Conservation (phyloP, 2,888 invertebrate genomes). For the Deilephila porcellus region DNA sequence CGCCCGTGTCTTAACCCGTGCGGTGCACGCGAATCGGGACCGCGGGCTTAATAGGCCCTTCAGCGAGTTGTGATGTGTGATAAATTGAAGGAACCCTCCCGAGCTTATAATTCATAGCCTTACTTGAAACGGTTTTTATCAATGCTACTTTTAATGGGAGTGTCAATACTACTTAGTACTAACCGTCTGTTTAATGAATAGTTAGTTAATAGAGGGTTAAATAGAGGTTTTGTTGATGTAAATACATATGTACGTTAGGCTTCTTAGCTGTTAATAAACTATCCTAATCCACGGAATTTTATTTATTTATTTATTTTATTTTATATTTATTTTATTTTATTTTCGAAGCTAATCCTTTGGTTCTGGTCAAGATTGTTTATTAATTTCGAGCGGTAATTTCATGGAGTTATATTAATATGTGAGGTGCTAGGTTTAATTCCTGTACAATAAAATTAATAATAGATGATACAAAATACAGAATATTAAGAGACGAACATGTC, state of each 20-base stretch:
- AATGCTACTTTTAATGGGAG: conserved; percentile 11
- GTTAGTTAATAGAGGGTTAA: neutral
- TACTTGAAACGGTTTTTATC: conserved; percentile 16
- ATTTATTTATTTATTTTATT: no score
- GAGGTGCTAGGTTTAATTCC: no score
- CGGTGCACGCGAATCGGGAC: conserved; percentile 8
- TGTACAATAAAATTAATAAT: no score
- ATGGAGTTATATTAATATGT: no score
- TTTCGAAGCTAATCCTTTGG: no score
- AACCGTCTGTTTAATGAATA: conserved; percentile 1
- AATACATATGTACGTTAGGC: neutral
- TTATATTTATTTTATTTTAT: no score
- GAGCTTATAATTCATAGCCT: conserved; percentile 2
- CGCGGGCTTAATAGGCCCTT: conserved; percentile 43
- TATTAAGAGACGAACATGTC: no score
- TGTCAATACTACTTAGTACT: neutral
- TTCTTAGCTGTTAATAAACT: no score
- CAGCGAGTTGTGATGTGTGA: conserved; percentile 31
- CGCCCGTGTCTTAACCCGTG: conserved; percentile 35
- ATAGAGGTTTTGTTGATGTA: neutral
- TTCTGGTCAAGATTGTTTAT: no score
- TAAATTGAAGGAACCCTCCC: conserved; percentile 30
- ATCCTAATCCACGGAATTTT: no score
- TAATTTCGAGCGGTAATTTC: no score
- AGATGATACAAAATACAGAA: no score